Conservation (phyloP, 2,888 invertebrate species). For the Metalampra italica region DNA sequence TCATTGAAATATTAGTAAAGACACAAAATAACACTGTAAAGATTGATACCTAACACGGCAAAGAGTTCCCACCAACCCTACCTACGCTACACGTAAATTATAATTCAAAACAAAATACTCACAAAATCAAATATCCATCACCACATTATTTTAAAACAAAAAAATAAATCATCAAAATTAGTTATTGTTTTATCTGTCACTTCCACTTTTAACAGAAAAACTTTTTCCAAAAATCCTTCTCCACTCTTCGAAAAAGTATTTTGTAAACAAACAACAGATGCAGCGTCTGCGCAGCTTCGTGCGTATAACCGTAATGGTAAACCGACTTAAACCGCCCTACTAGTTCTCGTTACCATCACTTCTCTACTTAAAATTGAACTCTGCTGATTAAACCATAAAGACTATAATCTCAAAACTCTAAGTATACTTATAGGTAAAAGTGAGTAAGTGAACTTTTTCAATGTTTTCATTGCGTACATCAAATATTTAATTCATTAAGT, state of each 20-base stretch:
- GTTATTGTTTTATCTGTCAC: constrained; percentile 5
- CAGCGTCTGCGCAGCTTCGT: constrained; percentile 4
- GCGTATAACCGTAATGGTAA: constrained; percentile 3
- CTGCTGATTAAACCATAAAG: background rate
- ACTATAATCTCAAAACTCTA: background rate
- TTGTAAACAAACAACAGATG: background rate
- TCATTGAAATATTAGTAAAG: no score
- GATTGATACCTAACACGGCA: no score
- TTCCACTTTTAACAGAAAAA: background rate
- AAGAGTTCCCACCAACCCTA: background rate
- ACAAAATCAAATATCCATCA: constrained; percentile 4
- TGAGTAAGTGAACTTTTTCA: constrained; percentile 5
- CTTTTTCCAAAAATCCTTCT: background rate
- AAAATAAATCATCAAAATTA: no score
- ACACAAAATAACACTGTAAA: no score
- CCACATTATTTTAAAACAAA: no score
- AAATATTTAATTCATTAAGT: constrained; percentile 3
- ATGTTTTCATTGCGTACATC: constrained; percentile 7
- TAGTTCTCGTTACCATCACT: background rate
- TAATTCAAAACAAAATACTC: background rate
- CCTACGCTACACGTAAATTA: background rate
- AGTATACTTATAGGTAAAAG: constrained; percentile 7
- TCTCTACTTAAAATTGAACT: background rate
- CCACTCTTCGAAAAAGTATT: background rate
- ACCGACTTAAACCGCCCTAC: background rate